Evolutionary conservation across 2,797 vertebrate genomes (phyloP), one percentile per base, ranked within the genome.

Genomic region (Acanthopagrus latus): DNA sequence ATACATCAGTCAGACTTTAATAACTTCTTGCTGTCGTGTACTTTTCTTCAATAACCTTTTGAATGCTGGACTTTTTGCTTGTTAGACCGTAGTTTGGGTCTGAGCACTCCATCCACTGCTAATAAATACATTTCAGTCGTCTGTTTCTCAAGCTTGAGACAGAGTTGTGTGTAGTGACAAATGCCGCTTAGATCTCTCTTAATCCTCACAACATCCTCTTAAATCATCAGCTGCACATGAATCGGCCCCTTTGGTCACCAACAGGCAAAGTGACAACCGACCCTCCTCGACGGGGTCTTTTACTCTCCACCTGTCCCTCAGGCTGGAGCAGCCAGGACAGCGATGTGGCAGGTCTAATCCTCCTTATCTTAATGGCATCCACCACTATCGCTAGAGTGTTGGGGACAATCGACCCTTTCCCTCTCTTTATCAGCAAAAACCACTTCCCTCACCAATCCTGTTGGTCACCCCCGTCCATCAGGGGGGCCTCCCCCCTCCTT

Each of bases 341-440:
- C 67, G 9, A 38, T 78, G 76, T 87, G 83, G 56, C 85, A 88
- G 80, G 73, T 86, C 89, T 93, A 93, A 95, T 94, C 93, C 91
- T 78, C 82, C 89, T 94, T 94, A 96, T 96, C 95, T 95, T 95
- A 96, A 95, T 95, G 90, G 91, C 92, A 94, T 94, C 94, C 84
- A 75, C 65, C 64, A 41, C 84, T 90, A 93, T 94, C 88, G 60
- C 86, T 67, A 20, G 62, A 87, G 87, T 58, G 56, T 72, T 70
- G 73, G 89, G 90, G 80, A 91, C 87, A 82, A 95, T 95, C 89
- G 88, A 95, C 92, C 90, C 85, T 63, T 89, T 83, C 67, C 74
- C 57, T 81, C 86, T 81, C 85, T 91, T 93, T 93, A 95, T 94
- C 94, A 88, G 88, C 85, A 64, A 68, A 81, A 86, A 75, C 13